Base-by-base conservation (phyloP, 2,797 vertebrate species). In the Decapterus maruadsi region DNA sequence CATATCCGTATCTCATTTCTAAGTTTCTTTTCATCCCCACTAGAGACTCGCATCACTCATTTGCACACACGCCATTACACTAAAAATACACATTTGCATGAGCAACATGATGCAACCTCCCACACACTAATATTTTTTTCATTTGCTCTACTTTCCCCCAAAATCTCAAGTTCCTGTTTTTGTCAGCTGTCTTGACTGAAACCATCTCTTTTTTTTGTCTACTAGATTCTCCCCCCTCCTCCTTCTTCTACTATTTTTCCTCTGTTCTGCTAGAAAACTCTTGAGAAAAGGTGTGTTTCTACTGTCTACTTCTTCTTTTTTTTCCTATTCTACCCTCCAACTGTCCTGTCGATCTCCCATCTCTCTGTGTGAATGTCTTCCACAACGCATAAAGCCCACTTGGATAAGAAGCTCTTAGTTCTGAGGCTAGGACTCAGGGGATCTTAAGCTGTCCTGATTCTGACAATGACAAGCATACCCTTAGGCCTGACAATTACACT, bases 201-300 rank as follows among this genome's bases (percentile, higher is more conserved):
- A 77, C 78, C 9, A 17, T 82, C 59, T 92, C 43, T 90, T 89
- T 87, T 87, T 76, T 81, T 57, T 79, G 40, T 90, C 70, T 73
- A 63, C 71, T 90, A 90, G 89, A 93, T 87, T 83, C 73, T 80
- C 82, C 64, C 79, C 72, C 78, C 60, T 81, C 34, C 73, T 80
- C 72, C 78, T 81, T 56, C 68, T 81, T 59, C 71, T 81, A 61
- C 71, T 87, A 42, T 92, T 86, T 91, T 67, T 91, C 77, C 78
- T 90, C 85, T 93, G 79, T 90, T 93, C 84, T 92, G 60, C 92
- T 88, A 65, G 72, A 88, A 92, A 88, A 83, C 87, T 91, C 86
- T 90, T 86, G 90, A 94, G 90, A 87, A 90, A 89, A 92, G 87
- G 89, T 94, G 86, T 80, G 75, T 93, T 85, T 85, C 66, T 67